Evolutionary conservation across 1,140 invertebrate species (phyloP).

Genomic region (Battus philenor): DNA sequence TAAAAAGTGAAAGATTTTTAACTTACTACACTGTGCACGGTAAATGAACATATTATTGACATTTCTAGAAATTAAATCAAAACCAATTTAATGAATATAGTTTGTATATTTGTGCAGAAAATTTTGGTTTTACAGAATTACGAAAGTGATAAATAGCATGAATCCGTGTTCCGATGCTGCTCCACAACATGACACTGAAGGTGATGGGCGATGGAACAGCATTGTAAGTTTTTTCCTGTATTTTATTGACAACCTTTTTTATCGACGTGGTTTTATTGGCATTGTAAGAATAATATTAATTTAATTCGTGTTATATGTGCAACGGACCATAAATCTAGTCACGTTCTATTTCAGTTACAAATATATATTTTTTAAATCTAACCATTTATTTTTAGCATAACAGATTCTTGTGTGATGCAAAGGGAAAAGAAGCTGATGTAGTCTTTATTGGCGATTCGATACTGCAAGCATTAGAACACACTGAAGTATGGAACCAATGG

Average conservation of each 20-base stretch:
- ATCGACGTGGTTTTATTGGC: slow-evolving; percentile 17
- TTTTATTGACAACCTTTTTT: slow-evolving; percentile 5
- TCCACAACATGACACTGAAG: slow-evolving; percentile 79
- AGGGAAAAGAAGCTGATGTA: slow-evolving; percentile 93
- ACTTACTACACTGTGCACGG: no score
- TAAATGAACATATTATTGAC: no score
- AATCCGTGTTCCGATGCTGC: slow-evolving; percentile 79
- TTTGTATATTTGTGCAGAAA: no score
- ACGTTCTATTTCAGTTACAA: slow-evolving; percentile 7
- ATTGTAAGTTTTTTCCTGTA: slow-evolving; percentile 71
- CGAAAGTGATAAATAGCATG: slow-evolving; percentile 50
- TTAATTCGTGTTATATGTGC: slow-evolving; percentile 6
- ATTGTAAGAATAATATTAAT: no score
- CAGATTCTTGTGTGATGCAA: slow-evolving; percentile 86
- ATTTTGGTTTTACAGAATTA: slow-evolving; percentile 18
- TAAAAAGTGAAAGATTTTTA: no score
- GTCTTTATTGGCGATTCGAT: slow-evolving; percentile 93
- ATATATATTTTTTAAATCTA: slow-evolving; percentile 4
- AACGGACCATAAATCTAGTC: slow-evolving; percentile 3
- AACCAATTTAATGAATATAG: no score
- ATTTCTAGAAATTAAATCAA: no score
- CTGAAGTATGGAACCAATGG: slow-evolving; percentile 89
- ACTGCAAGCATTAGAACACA: slow-evolving; percentile 85
- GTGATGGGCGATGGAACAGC: slow-evolving; percentile 82
- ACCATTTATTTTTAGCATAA: slow-evolving; percentile 81